A percentile compares a stretch with the other conserved stretches of the same genome.
Conservation (phyloP, 2,797 vertebrate genomes). For the Xenops minutus region DNA sequence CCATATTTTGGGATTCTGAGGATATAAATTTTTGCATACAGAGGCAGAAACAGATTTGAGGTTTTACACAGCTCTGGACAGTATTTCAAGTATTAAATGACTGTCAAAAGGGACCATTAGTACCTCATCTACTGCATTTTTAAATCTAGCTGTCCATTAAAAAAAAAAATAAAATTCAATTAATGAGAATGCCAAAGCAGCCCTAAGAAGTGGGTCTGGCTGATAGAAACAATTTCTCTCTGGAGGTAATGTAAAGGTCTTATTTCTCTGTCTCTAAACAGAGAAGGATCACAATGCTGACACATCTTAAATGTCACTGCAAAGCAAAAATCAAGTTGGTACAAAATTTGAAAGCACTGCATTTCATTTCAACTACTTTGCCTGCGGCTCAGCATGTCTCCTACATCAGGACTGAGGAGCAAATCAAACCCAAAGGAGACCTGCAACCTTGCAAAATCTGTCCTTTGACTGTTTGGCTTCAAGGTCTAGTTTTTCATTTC, state of each 20-base stretch:
- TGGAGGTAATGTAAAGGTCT: not conserved
- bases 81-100: not conserved
- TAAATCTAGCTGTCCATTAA: not conserved
- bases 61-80: not conserved
- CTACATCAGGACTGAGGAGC: not conserved
- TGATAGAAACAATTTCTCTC: not conserved
- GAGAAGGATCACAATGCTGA: not conserved
- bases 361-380: not conserved
- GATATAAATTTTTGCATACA: not conserved
- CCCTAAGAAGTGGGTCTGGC: not conserved
- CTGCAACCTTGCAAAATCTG: not conserved
- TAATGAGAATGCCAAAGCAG: not conserved
- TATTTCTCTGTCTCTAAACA: not conserved
- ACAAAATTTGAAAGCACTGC: not conserved
- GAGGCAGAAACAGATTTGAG: not conserved
- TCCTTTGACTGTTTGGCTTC: not conserved
- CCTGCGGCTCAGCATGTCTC: not conserved
- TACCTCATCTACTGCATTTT: not conserved
- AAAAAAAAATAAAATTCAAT: not conserved
- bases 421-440: not conserved
- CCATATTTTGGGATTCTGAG: not conserved
- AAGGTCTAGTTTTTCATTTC: not conserved
- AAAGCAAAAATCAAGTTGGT: not conserved
- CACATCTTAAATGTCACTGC: not conserved
- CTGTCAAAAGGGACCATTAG: not conserved